These are phyloP conservation scores for Apamea monoglypha DNA, from an alignment of 2,888 invertebrate species.

Conservation along the genomic window DNA sequence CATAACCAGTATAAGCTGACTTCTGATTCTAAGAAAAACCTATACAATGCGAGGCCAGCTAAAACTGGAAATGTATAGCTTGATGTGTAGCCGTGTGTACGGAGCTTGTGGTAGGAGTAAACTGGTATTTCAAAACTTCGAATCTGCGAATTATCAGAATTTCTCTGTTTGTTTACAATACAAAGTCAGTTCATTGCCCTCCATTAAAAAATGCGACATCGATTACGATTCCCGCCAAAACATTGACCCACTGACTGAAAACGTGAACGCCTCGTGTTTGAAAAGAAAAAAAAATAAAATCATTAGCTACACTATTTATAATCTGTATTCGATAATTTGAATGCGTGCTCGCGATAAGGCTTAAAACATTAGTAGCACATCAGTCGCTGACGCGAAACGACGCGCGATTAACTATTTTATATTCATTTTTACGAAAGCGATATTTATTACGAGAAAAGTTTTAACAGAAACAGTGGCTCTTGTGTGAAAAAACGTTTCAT, in stretches of 20 bases:
- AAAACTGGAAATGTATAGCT: too few relatives aligned
- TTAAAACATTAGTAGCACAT: slow-evolving; percentile 54
- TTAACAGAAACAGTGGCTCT: slow-evolving; percentile 2
- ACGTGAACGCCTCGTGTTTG: slow-evolving; percentile 45
- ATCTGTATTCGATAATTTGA: slow-evolving; percentile 62
- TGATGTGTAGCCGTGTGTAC: too few relatives aligned
- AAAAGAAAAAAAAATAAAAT: slow-evolving; percentile 41
- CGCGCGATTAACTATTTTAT: slow-evolving; percentile 33
- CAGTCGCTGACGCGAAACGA: slow-evolving; percentile 33
- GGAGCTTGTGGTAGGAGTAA: too few relatives aligned
- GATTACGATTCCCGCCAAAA: slow-evolving; percentile 37
- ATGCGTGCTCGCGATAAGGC: slow-evolving; percentile 50
- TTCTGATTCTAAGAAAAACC: too few relatives aligned
- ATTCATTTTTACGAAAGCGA: slow-evolving; percentile 7
- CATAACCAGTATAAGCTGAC: too few relatives aligned
- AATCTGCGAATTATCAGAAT: not conserved
- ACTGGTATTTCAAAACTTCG: not conserved
- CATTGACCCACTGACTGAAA: slow-evolving; percentile 34
- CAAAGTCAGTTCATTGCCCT: slow-evolving; percentile 30
- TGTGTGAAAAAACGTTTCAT: not conserved
- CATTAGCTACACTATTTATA: slow-evolving; percentile 51
- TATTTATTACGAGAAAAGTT: slow-evolving; percentile 13
- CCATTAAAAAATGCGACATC: slow-evolving; percentile 20
- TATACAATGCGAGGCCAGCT: too few relatives aligned
- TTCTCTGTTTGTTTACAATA: slow-evolving; percentile 17